Conservation (phyloP, 2,113 vertebrate species). For the Macquaria australasica region DNA sequence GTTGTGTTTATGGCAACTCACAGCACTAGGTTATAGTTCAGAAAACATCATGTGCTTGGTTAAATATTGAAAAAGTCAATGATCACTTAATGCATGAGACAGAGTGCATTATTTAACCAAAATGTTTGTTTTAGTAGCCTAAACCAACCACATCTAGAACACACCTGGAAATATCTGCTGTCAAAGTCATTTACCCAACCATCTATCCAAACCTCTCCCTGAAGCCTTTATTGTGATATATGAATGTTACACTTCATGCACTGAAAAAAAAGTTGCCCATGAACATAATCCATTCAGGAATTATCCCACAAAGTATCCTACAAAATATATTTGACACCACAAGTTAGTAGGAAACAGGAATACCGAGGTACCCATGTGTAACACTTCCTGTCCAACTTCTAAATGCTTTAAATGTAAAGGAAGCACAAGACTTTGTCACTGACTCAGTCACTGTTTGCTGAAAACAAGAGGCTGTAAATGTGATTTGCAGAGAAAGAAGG, state of each 20-base stretch:
- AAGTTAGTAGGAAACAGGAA: not conserved
- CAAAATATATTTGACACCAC: not conserved
- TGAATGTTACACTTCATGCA: not conserved
- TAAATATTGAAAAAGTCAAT: not conserved
- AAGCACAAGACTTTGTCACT: not conserved
- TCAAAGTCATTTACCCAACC: not conserved
- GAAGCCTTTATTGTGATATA: not conserved
- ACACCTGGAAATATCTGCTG: not conserved
- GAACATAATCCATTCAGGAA: not conserved
- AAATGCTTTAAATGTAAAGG: not conserved
- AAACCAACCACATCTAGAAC: not conserved
- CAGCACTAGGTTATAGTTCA: not conserved
- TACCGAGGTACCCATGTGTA: not conserved
- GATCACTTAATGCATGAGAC: not conserved
- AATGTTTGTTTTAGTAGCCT: not conserved
- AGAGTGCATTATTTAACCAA: not conserved
- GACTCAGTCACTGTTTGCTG: not conserved
- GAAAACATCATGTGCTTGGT: not conserved
- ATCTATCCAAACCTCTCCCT: not conserved
- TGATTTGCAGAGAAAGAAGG: not conserved
- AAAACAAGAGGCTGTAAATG: not conserved
- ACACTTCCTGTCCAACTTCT: not conserved
- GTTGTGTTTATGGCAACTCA: no score
- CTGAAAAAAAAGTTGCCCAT: not conserved
- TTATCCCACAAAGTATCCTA: no score